Conservation (phyloP, 2,888 invertebrate species). For the Xanthostigma xanthostigma region DNA sequence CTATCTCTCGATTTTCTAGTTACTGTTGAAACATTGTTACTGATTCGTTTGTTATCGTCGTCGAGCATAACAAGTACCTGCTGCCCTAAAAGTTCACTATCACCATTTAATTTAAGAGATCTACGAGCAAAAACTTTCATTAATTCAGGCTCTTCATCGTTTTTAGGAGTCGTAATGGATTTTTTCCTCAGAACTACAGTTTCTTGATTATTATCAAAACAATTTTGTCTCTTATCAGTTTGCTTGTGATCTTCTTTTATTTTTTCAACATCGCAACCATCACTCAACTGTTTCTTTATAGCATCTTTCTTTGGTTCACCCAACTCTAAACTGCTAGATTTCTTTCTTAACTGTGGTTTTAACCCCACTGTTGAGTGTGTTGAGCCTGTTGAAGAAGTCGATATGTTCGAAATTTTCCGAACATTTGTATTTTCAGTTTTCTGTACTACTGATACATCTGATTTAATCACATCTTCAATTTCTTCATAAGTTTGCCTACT, state of each 20-base stretch:
- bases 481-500: conserved; percentile 13
- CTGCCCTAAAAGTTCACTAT: conserved; percentile 41
- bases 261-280: not conserved
- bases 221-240: conserved; percentile 33
- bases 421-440: conserved; percentile 6
- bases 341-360: conserved; percentile 36
- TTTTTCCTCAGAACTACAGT: conserved; percentile 41
- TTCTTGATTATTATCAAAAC: conserved; percentile 21
- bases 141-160: conserved; percentile 60
- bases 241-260: conserved; percentile 21
- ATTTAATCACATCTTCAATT: conserved; percentile 10
- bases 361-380: conserved; percentile 13
- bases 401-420: conserved; percentile 7
- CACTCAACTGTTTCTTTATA: conserved; percentile 1
- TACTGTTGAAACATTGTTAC: conserved; percentile 20
- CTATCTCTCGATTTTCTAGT: conserved; percentile 47
- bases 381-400: not conserved
- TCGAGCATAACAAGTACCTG: conserved; percentile 35
- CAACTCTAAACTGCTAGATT: conserved; percentile 38
- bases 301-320: conserved; percentile 25
- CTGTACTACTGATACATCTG: conserved; percentile 11
- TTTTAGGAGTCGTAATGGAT: conserved; percentile 33
- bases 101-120: conserved; percentile 62
- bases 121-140: conserved; percentile 71
- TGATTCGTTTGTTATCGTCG: conserved; percentile 24